phyloP scores from a whole-genome alignment of 1,140 invertebrate genomes.

The Hypsibius dujardini region DNA sequence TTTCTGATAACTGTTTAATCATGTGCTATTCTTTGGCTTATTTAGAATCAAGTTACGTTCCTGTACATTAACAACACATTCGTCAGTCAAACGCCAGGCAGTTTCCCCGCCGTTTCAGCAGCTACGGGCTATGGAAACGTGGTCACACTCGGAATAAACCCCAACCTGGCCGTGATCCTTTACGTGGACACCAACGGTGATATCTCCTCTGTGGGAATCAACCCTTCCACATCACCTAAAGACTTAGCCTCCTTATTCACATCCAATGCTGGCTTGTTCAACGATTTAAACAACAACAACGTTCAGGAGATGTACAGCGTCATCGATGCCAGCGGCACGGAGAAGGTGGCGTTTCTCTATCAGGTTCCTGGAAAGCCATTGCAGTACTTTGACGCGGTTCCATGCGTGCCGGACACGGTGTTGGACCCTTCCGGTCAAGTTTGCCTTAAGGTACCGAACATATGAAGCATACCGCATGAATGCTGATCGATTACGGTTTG shows the following conservation, averaged over 20 bases:
- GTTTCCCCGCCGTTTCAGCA: neutral
- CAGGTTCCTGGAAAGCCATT: neutral
- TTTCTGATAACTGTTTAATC: too few species aligned
- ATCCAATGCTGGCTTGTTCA: neutral
- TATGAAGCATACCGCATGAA: too few species aligned
- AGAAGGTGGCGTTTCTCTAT: neutral
- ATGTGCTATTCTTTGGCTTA: too few species aligned
- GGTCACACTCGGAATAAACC: neutral
- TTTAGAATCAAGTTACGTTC: neutral
- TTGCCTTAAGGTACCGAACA: neutral
- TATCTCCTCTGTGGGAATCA: neutral
- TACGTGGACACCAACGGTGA: neutral
- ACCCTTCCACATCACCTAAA: neutral
- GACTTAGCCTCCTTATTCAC: neutral
- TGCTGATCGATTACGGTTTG: too few species aligned
- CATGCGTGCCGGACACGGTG: neutral
- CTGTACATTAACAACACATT: neutral
- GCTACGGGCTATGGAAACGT: neutral
- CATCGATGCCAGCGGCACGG: neutral
- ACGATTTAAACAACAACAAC: neutral
- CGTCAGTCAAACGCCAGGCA: neutral
- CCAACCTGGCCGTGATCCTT: neutral
- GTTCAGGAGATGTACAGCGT: slow-evolving; percentile 15
- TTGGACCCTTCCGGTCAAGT: slow-evolving; percentile 3
- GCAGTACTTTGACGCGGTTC: slow-evolving; percentile 11